Percentiles rank a stretch among this genome's conserved stretches.
Conservation (phyloP, 2,797 vertebrate species). For the Nannoperca australis region DNA sequence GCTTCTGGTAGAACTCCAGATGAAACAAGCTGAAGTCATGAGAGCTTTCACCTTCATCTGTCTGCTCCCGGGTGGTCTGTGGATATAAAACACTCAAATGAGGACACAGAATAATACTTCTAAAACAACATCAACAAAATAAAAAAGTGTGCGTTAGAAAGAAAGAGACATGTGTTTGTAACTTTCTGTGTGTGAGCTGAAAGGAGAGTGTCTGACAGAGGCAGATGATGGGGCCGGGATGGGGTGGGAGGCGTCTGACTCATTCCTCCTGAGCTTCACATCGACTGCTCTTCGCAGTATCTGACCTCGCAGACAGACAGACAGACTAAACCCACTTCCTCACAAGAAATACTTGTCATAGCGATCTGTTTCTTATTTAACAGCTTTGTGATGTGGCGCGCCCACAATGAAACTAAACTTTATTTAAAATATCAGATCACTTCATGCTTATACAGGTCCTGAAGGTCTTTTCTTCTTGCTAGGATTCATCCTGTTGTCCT, state of each 20-base stretch:
- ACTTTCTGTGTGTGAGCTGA: neutral
- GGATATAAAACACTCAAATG: neutral
- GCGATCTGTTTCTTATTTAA: neutral
- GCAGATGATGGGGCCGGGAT: neutral
- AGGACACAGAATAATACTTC: neutral
- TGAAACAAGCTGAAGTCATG: neutral
- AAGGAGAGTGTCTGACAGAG: too few species aligned
- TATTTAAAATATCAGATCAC: neutral
- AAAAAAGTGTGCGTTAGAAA: neutral
- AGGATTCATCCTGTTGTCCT: too few species aligned
- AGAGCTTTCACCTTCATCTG: neutral
- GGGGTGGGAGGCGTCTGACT: slow-evolving; percentile 30
- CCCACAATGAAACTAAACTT: neutral
- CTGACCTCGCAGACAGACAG: slow-evolving; percentile 17
- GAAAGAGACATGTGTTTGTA: neutral
- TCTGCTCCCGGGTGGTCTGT: neutral
- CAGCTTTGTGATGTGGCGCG: fast-evolving
- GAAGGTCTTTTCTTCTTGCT: too few species aligned
- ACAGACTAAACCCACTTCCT: slow-evolving; percentile 35
- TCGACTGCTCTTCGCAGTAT: slow-evolving; percentile 11
- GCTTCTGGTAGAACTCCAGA: neutral
- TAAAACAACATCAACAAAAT: too few species aligned
- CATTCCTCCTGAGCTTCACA: slow-evolving; percentile 22
- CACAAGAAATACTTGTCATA: neutral
- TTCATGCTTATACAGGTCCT: neutral